phyloP scores from a whole-genome alignment of 2,888 invertebrate species.

The Perdita meconis region DNA sequence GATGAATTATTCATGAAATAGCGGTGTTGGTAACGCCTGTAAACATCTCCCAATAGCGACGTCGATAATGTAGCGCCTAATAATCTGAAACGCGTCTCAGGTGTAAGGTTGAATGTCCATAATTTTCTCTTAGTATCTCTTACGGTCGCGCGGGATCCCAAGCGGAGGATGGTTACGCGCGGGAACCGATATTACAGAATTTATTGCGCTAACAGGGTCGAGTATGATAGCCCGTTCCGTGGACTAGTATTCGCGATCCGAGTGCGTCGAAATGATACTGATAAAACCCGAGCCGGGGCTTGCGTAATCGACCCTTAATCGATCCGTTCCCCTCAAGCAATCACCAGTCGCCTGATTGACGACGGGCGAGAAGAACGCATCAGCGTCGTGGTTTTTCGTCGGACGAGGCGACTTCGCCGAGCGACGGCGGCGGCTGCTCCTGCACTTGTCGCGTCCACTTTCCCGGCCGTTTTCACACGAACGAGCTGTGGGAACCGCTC shows the following conservation, averaged over 20 bases:
- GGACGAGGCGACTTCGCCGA: slow-evolving; percentile 63
- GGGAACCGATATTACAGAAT: slow-evolving; percentile 58
- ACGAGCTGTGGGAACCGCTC: slow-evolving; percentile 80
- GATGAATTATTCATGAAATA: slow-evolving; percentile 63
- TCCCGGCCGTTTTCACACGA: slow-evolving; percentile 80
- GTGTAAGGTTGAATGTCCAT: slow-evolving; percentile 63
- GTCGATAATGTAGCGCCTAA: slow-evolving; percentile 61
- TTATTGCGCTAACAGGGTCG: slow-evolving; percentile 57
- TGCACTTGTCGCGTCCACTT: slow-evolving; percentile 78
- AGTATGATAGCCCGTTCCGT: slow-evolving; percentile 52
- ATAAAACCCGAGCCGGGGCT: slow-evolving; percentile 45
- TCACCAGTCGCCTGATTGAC: not conserved
- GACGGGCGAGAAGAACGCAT: no score
- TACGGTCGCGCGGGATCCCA: slow-evolving; percentile 38
- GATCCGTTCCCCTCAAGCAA: slow-evolving; percentile 8
- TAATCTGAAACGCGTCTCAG: slow-evolving; percentile 59
- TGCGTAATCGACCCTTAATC: slow-evolving; percentile 45
- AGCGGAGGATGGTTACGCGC: slow-evolving; percentile 36
- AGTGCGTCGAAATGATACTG: slow-evolving; percentile 40
- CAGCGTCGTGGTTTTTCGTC: slow-evolving; percentile 47
- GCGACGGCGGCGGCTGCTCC: slow-evolving; percentile 61
- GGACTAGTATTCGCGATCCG: slow-evolving; percentile 26
- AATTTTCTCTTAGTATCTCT: slow-evolving; percentile 65
- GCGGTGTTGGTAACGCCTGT: slow-evolving; percentile 36
- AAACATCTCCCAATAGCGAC: slow-evolving; percentile 58